A percentile compares a stretch with the other conserved stretches of the same genome.
These are phyloP conservation scores for Paedocypris sp. DNA, from an alignment of 2,113 vertebrate genomes.

Conservation along the genomic window DNA sequence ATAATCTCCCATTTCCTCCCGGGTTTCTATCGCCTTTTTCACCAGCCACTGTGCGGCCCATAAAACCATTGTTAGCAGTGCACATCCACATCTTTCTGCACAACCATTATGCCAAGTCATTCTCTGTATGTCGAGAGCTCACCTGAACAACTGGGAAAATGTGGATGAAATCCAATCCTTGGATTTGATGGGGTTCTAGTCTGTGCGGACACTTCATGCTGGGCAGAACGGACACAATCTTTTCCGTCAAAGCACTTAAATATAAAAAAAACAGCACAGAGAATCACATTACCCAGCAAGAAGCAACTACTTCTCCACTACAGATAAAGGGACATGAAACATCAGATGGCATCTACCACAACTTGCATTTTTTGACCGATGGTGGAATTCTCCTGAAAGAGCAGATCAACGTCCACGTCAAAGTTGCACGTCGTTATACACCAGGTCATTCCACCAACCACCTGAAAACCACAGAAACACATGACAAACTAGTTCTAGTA, in stretches of 20 bases:
- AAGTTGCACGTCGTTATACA: conserved; percentile 96
- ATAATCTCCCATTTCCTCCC: conserved; percentile 95
- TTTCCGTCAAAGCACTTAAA: conserved; percentile 87
- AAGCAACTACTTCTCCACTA: no score
- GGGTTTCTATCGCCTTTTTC: conserved; percentile 92
- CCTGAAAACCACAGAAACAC: conserved; percentile 64
- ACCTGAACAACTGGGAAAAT: conserved; percentile 97
- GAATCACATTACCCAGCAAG: background rate
- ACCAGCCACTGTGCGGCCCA: conserved; percentile 77
- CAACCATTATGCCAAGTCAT: no score
- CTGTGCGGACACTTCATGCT: conserved; percentile 97
- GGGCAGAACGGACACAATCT: conserved; percentile 91
- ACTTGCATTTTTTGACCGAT: conserved; percentile 98
- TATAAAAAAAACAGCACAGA: background rate
- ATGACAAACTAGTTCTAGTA: no score
- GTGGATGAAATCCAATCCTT: conserved; percentile 96
- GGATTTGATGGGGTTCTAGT: conserved; percentile 95
- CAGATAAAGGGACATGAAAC: no score
- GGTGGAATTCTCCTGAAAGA: conserved; percentile 98
- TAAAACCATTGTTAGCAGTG: conserved; percentile 2
- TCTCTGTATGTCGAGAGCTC: no score
- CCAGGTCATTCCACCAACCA: conserved; percentile 98
- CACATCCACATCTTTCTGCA: no score
- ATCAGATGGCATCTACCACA: background rate
- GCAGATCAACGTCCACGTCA: conserved; percentile 88